Evolutionary conservation across 2,113 vertebrate species (phyloP), one percentile per base, ranked within the genome.

Genomic region (Cyprinodon tularosa): DNA sequence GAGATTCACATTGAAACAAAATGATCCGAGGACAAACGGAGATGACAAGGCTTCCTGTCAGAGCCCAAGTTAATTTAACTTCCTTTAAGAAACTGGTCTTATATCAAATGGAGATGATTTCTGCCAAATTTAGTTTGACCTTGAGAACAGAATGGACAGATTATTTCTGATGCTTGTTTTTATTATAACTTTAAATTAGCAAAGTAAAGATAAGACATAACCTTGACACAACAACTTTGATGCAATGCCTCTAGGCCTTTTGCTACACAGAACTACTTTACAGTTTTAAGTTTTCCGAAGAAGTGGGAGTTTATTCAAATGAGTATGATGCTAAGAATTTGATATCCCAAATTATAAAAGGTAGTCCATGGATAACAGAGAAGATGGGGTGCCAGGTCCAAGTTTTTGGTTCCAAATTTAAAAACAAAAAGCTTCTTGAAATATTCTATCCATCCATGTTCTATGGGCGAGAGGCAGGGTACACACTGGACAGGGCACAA

Each of bases 1-100:
- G 74, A 81, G 85, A 89, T 79, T 10, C 76, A 72, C 78, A 74
- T 67, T 85, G 88, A 88, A 81, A 74, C 71, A 81, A 86, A 87
- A 84, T 86, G 87, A 75, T 36, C 48, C 0, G 81, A 88, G 87
- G 84, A 84, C 88, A 69, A 81, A 77, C 38, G 3, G 64, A 83
- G 74, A 47, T 59, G 84, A 86, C 87, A 76, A 77, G 71, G 72
- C 65, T 65, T 74, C 75, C 64, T 76, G 78, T 78, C 42, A 22
- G 66, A 75, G 65, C 14, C 45, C 65, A 0, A 59, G 44, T 57
- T 71, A 3, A 81, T 72, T 76, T 63, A 47, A 38, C 66, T 71
- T 44, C 66, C 68, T 73, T 74, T 53, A 62, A 7, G 12, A 65
- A 76, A 64, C 84, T 2, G 4, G 45, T 44, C 39, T 61, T 48